Percentiles rank a stretch among this genome's conserved stretches.
Conservation (phyloP, 53 echinoderm and acorn worm genomes). For the Apostichopus leukothele region DNA sequence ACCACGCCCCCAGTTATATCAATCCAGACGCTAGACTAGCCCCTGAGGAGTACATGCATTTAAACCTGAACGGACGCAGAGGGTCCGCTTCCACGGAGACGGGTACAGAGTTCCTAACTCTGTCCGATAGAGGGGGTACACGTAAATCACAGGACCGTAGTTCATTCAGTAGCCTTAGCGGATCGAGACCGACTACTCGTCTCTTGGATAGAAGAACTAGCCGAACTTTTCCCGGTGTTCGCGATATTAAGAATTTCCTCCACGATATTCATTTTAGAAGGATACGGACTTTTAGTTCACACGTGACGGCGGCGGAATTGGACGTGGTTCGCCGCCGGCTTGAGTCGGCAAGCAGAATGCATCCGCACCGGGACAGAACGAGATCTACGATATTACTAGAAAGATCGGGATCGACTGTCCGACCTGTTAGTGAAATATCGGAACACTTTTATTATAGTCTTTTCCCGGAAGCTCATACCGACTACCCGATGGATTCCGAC, state of each 20-base stretch:
- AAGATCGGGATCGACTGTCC: slow-evolving; percentile 62
- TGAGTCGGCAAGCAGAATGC: slow-evolving; percentile 43
- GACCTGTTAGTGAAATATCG: slow-evolving; percentile 77
- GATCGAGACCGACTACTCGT: slow-evolving; percentile 36
- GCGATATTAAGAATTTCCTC: slow-evolving; percentile 69
- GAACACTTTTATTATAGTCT: slow-evolving; percentile 89
- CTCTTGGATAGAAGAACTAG: slow-evolving; percentile 57
- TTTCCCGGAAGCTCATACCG: slow-evolving; percentile 62
- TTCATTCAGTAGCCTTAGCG: slow-evolving; percentile 41
- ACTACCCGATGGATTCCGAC: slow-evolving; percentile 16
- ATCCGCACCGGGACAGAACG: slow-evolving; percentile 66
- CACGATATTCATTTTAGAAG: slow-evolving; percentile 75
- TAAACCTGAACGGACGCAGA: slow-evolving; percentile 69
- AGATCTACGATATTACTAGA: slow-evolving; percentile 75
- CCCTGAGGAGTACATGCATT: slow-evolving; percentile 72
- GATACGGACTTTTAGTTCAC: slow-evolving; percentile 80
- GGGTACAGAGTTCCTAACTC: slow-evolving; percentile 65
- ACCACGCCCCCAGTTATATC: slow-evolving; percentile 73
- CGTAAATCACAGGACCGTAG: slow-evolving; percentile 56
- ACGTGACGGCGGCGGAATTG: slow-evolving; percentile 70
- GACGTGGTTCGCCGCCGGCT: slow-evolving; percentile 71
- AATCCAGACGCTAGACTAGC: slow-evolving; percentile 70
- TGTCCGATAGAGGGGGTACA: slow-evolving; percentile 56
- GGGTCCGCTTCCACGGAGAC: slow-evolving; percentile 65
- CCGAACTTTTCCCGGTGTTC: slow-evolving; percentile 67